Evolutionary conservation across 2,797 vertebrate genomes (phyloP).

Genomic region (Melanotaenia nigrans): DNA sequence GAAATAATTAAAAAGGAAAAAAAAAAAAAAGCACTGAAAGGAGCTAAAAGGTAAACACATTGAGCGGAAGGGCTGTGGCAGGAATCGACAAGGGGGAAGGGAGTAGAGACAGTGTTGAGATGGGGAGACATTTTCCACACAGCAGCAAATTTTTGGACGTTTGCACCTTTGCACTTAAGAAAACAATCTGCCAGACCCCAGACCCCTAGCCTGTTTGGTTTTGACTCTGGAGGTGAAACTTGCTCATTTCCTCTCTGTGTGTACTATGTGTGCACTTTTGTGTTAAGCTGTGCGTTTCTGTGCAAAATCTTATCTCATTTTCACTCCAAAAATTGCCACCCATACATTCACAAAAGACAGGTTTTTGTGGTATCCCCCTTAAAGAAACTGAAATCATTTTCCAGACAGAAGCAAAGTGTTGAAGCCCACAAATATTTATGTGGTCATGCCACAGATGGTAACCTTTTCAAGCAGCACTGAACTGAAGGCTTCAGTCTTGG

Average conservation of each 20-base stretch:
- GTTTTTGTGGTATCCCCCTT: constrained; percentile 54
- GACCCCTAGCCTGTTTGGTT: constrained; percentile 61
- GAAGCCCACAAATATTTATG: constrained; percentile 72
- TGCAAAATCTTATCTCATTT: constrained; percentile 51
- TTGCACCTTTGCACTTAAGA: constrained; percentile 73
- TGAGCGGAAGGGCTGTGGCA: constrained; percentile 61
- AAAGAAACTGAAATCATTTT: constrained; percentile 56
- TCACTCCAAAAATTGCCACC: constrained; percentile 62
- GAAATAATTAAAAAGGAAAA: constrained; percentile 45
- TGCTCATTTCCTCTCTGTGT: constrained; percentile 66
- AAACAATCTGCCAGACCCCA: constrained; percentile 71
- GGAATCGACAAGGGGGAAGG: constrained; percentile 49
- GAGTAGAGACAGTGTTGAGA: constrained; percentile 59
- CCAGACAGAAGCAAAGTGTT: constrained; percentile 73
- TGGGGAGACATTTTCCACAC: constrained; percentile 66
- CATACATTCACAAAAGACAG: constrained; percentile 44
- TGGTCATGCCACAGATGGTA: constrained; percentile 72
- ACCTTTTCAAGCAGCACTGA: constrained; percentile 48
- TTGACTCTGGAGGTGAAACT: constrained; percentile 67
- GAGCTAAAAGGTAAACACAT: constrained; percentile 72
- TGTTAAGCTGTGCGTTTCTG: constrained; percentile 24
- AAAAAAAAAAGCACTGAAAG: constrained; percentile 49
- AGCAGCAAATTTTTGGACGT: constrained; percentile 67
- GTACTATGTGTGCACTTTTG: constrained; percentile 29
- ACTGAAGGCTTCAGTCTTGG: constrained; percentile 54